Conservation (phyloP, 2,113 vertebrate genomes). For the Cyrtonyx montezumae region DNA sequence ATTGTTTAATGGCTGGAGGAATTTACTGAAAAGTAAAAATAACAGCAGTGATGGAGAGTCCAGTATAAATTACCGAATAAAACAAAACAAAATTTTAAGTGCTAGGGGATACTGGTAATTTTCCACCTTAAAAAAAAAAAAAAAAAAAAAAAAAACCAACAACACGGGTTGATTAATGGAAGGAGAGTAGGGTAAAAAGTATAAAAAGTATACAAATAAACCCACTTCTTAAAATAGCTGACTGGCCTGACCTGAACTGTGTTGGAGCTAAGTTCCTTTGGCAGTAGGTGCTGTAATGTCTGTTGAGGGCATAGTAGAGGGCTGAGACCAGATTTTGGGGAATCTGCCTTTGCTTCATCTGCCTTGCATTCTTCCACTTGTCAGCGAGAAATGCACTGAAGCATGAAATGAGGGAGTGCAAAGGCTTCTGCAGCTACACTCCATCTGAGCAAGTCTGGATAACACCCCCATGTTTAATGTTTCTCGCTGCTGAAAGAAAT, state of each 20-base stretch:
- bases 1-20: slow-evolving; percentile 27
- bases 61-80: background rate
- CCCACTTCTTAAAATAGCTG: slow-evolving; percentile 37
- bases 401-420: background rate
- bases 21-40: slow-evolving; percentile 48
- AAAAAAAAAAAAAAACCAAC: too few relatives aligned
- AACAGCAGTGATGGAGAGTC: background rate
- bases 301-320: background rate
- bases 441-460: background rate
- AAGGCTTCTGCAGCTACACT: background rate
- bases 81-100: background rate
- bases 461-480: background rate
- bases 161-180: background rate
- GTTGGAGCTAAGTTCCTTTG: background rate
- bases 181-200: background rate
- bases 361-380: background rate
- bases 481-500: background rate
- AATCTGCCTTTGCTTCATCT: background rate
- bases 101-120: background rate
- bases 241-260: slow-evolving; percentile 28
- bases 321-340: background rate
- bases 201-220: slow-evolving; percentile 26
- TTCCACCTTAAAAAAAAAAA: background rate
- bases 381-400: slow-evolving; percentile 17
- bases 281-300: background rate